phyloP scores from a whole-genome alignment of 2,888 invertebrate species.

The Caenorhabditis zanzibari region DNA sequence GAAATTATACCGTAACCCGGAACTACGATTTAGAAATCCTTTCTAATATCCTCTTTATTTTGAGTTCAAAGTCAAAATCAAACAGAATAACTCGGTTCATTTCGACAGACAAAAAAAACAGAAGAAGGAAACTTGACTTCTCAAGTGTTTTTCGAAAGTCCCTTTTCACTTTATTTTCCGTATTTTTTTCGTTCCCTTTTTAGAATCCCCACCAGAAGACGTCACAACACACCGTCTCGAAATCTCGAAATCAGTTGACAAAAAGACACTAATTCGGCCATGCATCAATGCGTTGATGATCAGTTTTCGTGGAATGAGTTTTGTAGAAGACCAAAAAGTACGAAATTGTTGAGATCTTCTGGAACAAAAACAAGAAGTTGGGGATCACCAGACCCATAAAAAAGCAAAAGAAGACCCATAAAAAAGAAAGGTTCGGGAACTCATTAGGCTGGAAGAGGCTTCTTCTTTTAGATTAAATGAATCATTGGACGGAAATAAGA shows the following conservation, averaged over 20 bases:
- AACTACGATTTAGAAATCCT: too few relatives aligned
- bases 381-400: too few relatives aligned
- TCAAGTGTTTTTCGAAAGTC: slow-evolving; percentile 21
- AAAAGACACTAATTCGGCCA: slow-evolving; percentile 1
- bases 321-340: slow-evolving; percentile 2
- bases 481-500: slow-evolving; percentile 2
- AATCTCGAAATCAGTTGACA: not conserved
- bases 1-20: too few relatives aligned
- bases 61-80: not conserved
- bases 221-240: not conserved
- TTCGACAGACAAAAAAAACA: not conserved
- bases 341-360: not conserved
- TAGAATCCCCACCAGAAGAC: not conserved
- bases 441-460: slow-evolving; percentile 38
- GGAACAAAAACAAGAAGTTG: not conserved
- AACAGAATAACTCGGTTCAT: not conserved
- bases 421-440: slow-evolving; percentile 25
- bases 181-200: not conserved
- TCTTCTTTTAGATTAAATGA: slow-evolving; percentile 11
- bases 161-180: not conserved
- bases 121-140: not conserved
- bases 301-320: not conserved
- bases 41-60: not conserved
- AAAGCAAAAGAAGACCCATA: too few relatives aligned
- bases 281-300: slow-evolving; percentile 4